Base-by-base conservation (phyloP, 2,113 vertebrate genomes). In the Triplophysa rosa region DNA sequence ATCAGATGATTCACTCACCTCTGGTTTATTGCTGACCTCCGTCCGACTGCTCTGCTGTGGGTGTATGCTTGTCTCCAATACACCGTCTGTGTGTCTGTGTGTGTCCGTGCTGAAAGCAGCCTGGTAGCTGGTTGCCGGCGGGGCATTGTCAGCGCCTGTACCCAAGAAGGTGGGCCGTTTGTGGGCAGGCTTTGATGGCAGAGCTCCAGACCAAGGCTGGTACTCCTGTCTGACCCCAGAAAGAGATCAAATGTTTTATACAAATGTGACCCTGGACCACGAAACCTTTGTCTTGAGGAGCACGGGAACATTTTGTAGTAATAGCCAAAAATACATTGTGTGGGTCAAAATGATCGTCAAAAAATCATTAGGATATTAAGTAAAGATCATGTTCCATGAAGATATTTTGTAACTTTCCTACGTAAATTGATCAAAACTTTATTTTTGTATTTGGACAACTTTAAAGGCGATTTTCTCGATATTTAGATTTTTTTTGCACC, bases 191-290 rank as follows among this genome's bases (percentile, higher is more conserved):
- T 92, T 95, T 42, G 95, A 92, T 0, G 94, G 94, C 87, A 92
- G 95, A 69, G 83, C 93, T 84, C 92, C 94, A 14, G 92, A 93
- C 96, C 95, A 97, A 0, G 94, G 92, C 58, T 91, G 93, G 90
- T 94, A 96, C 71, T 98, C 96, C 82, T 96, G 94, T 86, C 97
- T 98, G 77, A 73, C 72, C 77, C 8, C 62, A 78, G 29, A 84
- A 13, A 71, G 23, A 77, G 40, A 62, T 56, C 21, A 69, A 58
- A 65, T 82, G 42, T 40, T 49, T 54, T 8, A 29, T 19, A 82
- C 61, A 40, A 29, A 42, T 11, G 21, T 29, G 29, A 29, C 29
- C 29, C 29, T 29, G 29, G 29, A 3, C 0, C 3, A 24, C 24
- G 2, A 24, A 24, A 24, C 24, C 2, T n/a, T n/a, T 2, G 26